phyloP scores from a whole-genome alignment of 2,888 invertebrate species.

The Parascotia fuliginaria region DNA sequence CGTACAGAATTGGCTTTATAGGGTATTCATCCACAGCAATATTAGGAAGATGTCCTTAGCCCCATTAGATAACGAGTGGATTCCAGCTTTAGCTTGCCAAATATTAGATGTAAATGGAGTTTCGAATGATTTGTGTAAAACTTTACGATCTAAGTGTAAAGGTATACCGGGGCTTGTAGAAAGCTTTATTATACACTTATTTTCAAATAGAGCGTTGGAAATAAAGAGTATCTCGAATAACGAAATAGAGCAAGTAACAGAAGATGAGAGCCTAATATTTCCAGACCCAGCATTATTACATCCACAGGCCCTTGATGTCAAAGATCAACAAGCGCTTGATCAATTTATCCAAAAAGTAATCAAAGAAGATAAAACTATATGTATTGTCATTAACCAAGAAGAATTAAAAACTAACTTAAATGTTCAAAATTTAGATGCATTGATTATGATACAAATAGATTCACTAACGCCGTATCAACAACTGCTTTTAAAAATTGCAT shows the following conservation, averaged over 20 bases:
- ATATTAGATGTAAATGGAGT: constrained; percentile 86
- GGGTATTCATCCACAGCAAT: constrained; percentile 66
- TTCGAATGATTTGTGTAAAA: constrained; percentile 79
- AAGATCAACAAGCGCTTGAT: constrained; percentile 63
- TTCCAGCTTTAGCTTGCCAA: constrained; percentile 86
- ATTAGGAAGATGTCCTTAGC: constrained; percentile 75
- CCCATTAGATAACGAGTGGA: constrained; percentile 66
- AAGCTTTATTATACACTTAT: constrained; percentile 78
- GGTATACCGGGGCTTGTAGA: constrained; percentile 84
- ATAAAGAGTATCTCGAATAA: constrained; percentile 58
- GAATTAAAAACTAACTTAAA: constrained; percentile 70
- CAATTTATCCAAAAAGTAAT: constrained; percentile 55
- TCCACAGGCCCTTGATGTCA: constrained; percentile 64
- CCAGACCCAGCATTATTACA: constrained; percentile 61
- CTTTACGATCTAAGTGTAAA: constrained; percentile 73
- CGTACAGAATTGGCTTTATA: constrained; percentile 73
- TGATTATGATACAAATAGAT: constrained; percentile 84
- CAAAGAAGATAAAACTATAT: constrained; percentile 61
- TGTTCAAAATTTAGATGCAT: constrained; percentile 74
- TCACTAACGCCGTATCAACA: constrained; percentile 87
- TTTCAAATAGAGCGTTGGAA: constrained; percentile 77
- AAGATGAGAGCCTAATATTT: constrained; percentile 67
- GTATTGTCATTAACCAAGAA: constrained; percentile 65
- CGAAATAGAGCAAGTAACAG: constrained; percentile 54
- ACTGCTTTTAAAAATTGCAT: constrained; percentile 85